phyloP scores from a whole-genome alignment of 2,797 vertebrate species.

The Erpetoichthys calabaricus region DNA sequence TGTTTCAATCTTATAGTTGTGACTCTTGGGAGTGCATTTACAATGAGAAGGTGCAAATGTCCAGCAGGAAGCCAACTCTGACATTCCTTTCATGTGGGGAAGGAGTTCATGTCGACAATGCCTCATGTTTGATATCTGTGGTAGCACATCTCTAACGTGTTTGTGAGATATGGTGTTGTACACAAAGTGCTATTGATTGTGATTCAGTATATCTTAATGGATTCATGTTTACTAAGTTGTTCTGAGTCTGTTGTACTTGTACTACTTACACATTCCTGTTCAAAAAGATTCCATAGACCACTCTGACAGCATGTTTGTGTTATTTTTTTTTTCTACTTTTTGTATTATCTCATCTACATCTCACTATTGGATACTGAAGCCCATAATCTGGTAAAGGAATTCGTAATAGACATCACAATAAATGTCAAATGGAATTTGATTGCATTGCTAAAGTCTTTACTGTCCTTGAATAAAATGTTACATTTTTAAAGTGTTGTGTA shows the following conservation, averaged over 20 bases:
- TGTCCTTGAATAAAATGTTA: constrained; percentile 43
- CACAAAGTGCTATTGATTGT: constrained; percentile 45
- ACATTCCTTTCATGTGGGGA: too few species aligned
- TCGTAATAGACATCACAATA: constrained; percentile 43
- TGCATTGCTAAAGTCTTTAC: constrained; percentile 42
- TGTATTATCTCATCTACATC: constrained; percentile 23
- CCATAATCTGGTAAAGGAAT: constrained; percentile 41
- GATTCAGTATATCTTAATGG: constrained; percentile 49
- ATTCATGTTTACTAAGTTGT: constrained; percentile 48
- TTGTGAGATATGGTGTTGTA: constrained; percentile 30
- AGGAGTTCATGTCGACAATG: constrained; percentile 42
- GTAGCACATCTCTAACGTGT: constrained; percentile 45
- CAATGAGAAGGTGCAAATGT: too few species aligned
- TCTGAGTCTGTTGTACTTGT: constrained; percentile 46
- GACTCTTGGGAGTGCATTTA: too few species aligned
- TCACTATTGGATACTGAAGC: constrained; percentile 22
- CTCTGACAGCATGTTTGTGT: constrained; percentile 19
- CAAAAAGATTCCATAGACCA: constrained; percentile 29
- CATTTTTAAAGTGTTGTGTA: constrained; percentile 28
- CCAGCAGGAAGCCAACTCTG: too few species aligned
- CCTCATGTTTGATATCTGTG: constrained; percentile 45
- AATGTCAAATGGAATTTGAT: constrained; percentile 49
- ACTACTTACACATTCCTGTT: constrained; percentile 36
- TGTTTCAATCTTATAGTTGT: too few species aligned
- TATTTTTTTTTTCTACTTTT: constrained; percentile 6